Evolutionary conservation across 2,797 vertebrate genomes (phyloP), one percentile per base, ranked within the genome.

Genomic region (Sebastes flavidus): DNA sequence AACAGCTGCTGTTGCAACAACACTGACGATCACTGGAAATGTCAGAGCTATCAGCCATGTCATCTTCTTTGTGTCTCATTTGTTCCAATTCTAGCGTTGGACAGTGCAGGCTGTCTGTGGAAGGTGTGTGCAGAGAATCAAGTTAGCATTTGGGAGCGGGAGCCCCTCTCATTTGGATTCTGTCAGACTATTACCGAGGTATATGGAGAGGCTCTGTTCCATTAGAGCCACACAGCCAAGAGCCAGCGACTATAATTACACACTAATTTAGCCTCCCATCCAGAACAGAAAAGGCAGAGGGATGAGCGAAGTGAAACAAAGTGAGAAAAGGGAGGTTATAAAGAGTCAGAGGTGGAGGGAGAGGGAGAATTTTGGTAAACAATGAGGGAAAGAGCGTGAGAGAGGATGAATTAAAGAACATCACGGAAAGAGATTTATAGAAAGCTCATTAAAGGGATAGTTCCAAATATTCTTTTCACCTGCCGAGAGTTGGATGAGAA

Each of bases 211-310:
- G 72, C 84, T 83, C 83, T 82, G 77, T 86, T 92, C 89, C 83
- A 91, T 91, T 89, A 89, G 63, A 86, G 85, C 84, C 65, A 79
- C 83, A 70, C 86, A 78, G 88, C 88, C 88, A 82, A 84, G 81
- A 91, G 88, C 87, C 36, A 14, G 62, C 25, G 74, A 88, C 83
- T 83, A 87, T 90, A 94, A 95, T 94, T 92, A 92, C 87, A 81
- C 73, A 72, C 80, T 90, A 90, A 90, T 93, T 91, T 89, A 85
- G 82, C 86, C 82, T 85, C 80, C 65, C 32, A 62, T 88, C 86
- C 68, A 79, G 75, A 88, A 83, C 27, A 69, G 56, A 72, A 55
- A 77, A 82, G 65, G 56, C 63, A 73, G 69, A 56, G 79, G 65
- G 81, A 78, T 84, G 83, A 79, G 61, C 2, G 14, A 75, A 78